These are phyloP conservation scores for Epinephelus cyanopodus DNA, from an alignment of 2,113 vertebrate genomes.

Conservation along the genomic window DNA sequence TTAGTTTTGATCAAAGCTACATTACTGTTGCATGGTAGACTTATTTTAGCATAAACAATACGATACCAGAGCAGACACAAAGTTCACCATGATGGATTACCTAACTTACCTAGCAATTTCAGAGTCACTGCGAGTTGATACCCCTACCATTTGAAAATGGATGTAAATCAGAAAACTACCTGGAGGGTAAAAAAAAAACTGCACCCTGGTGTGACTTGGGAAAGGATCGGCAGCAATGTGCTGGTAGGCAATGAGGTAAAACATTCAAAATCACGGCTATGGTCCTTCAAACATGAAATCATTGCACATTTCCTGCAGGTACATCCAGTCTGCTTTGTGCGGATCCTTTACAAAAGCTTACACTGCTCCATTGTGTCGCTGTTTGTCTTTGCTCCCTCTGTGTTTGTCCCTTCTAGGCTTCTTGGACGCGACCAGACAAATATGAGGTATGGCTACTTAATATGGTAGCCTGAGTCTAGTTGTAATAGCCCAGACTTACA, in stretches of 20 bases:
- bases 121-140: not conserved
- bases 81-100: constrained; percentile 16
- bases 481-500: constrained; percentile 51
- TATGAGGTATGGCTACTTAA: constrained; percentile 96
- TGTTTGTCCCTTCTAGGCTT: constrained; percentile 95
- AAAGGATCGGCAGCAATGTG: not conserved
- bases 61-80: not conserved
- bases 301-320: constrained; percentile 23
- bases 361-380: constrained; percentile 75
- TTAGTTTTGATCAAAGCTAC: constrained; percentile 18
- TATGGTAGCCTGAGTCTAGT: constrained; percentile 84
- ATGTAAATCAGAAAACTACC: not conserved
- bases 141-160: not conserved
- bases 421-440: constrained; percentile 98
- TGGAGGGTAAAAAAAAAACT: not conserved
- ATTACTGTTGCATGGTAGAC: not conserved
- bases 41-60: constrained; percentile 3
- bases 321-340: not conserved
- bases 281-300: not conserved
- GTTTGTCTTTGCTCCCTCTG: constrained; percentile 86
- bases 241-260: constrained; percentile 3
- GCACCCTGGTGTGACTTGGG: not conserved
- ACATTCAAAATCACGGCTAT: not conserved
- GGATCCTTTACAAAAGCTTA: constrained; percentile 51
- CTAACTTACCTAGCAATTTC: not conserved